These are phyloP conservation scores for Marmota monax DNA, from an alignment of 2,113 vertebrate genomes.

Conservation along the genomic window DNA sequence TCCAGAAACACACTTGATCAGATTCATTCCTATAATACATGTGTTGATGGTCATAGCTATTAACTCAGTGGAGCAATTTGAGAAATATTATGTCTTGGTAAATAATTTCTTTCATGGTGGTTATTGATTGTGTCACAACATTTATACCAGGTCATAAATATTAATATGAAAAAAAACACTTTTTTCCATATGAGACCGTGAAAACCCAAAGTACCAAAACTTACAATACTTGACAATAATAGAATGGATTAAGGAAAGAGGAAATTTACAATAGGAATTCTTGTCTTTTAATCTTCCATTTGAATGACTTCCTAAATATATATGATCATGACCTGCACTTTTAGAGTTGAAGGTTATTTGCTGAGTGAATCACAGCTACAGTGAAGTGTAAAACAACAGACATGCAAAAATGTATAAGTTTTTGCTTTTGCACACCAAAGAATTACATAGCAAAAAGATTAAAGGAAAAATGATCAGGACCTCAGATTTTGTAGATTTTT, in stretches of 20 bases:
- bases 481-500: background rate
- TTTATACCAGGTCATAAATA: background rate
- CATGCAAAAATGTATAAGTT: background rate
- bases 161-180: conserved; percentile 18
- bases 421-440: background rate
- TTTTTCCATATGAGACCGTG: background rate
- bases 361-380: conserved; percentile 9
- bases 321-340: conserved; percentile 27
- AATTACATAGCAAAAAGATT: background rate
- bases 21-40: background rate
- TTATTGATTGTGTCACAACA: background rate
- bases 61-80: conserved; percentile 15
- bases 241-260: conserved; percentile 31
- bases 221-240: background rate
- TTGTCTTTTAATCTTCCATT: conserved; percentile 30
- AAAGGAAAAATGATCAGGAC: background rate
- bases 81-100: conserved; percentile 15
- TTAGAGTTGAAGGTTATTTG: conserved; percentile 46
- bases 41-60: background rate
- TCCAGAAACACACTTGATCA: background rate
- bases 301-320: conserved; percentile 41
- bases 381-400: background rate
- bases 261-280: background rate
- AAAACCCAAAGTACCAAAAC: conserved; percentile 21
- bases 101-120: conserved; percentile 37